phyloP scores from a whole-genome alignment of 2,888 invertebrate species.

The Matsumyia berberina region DNA sequence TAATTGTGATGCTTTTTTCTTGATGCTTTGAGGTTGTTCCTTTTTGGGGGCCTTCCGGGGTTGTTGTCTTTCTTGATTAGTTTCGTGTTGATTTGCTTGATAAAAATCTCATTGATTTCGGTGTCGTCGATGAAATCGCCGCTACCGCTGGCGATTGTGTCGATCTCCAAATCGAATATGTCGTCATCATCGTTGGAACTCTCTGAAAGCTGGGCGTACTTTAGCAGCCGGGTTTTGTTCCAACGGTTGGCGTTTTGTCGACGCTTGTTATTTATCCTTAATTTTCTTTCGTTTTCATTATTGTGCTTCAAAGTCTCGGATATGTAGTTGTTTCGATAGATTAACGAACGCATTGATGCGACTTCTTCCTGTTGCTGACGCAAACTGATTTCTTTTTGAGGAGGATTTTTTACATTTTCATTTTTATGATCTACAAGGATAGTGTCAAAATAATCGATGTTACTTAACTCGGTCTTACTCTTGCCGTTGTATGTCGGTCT shows the following conservation, averaged over 20 bases:
- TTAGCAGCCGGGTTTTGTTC: constrained; percentile 16
- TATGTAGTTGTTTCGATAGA: constrained; percentile 23
- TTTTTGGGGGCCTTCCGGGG: background rate
- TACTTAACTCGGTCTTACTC: constrained; percentile 41
- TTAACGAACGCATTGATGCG: constrained; percentile 5
- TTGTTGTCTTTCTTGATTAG: constrained; percentile 26
- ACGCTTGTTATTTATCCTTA: constrained; percentile 50
- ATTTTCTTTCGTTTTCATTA: constrained; percentile 17
- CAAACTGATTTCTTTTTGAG: background rate
- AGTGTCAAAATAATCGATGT: constrained; percentile 53
- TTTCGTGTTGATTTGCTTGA: constrained; percentile 23
- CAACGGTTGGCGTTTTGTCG: background rate
- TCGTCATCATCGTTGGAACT: constrained; percentile 38
- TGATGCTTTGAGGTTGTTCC: constrained; percentile 11
- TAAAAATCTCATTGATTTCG: constrained; percentile 59
- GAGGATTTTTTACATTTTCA: constrained; percentile 6
- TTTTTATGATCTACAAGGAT: constrained; percentile 61
- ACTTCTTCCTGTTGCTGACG: constrained; percentile 22
- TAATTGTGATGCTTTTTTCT: constrained; percentile 47
- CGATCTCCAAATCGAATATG: constrained; percentile 63
- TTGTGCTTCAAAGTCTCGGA: constrained; percentile 1
- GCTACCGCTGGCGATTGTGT: constrained; percentile 77
- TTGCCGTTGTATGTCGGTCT: constrained; percentile 61
- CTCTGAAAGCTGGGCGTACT: constrained; percentile 15
- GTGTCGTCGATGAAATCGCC: constrained; percentile 77